Percentiles rank a stretch among this genome's conserved stretches.
phyloP scores from a whole-genome alignment of 2,797 vertebrate species.

The Tokudaia muenninki region DNA sequence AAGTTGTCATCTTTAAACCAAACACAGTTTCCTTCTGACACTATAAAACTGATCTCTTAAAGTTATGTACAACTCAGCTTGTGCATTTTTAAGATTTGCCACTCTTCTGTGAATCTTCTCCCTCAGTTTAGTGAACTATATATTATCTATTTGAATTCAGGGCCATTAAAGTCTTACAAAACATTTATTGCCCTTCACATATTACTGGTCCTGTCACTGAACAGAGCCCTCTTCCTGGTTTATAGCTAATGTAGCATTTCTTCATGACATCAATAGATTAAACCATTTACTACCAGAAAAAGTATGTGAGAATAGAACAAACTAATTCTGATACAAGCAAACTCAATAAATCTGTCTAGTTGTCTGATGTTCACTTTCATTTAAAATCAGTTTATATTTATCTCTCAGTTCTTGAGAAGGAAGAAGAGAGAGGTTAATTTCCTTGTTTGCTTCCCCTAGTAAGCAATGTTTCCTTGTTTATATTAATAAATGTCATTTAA shows the following conservation, averaged over 20 bases:
- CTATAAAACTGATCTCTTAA: slow-evolving; percentile 61
- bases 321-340: slow-evolving; percentile 82
- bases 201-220: slow-evolving; percentile 76
- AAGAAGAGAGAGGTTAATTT: slow-evolving; percentile 64
- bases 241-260: slow-evolving; percentile 81
- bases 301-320: slow-evolving; percentile 76
- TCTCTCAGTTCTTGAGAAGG: slow-evolving; percentile 74
- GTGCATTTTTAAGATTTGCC: slow-evolving; percentile 74
- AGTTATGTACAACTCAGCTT: slow-evolving; percentile 77
- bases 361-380: slow-evolving; percentile 78
- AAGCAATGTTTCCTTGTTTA: slow-evolving; percentile 50
- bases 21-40: background rate
- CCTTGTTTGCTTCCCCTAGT: background rate
- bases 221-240: slow-evolving; percentile 81
- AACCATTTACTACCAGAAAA: slow-evolving; percentile 73
- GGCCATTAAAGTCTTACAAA: slow-evolving; percentile 70
- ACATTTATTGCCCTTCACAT: slow-evolving; percentile 75
- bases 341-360: slow-evolving; percentile 86
- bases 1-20: background rate
- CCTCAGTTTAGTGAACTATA: slow-evolving; percentile 76
- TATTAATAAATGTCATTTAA: slow-evolving; percentile 41
- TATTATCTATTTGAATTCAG: slow-evolving; percentile 74
- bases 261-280: slow-evolving; percentile 73
- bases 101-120: slow-evolving; percentile 76
- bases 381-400: slow-evolving; percentile 80